These are phyloP conservation scores for Pseudomyrmex cubaensis DNA, from an alignment of 1,140 invertebrate genomes.

Conservation along the genomic window DNA sequence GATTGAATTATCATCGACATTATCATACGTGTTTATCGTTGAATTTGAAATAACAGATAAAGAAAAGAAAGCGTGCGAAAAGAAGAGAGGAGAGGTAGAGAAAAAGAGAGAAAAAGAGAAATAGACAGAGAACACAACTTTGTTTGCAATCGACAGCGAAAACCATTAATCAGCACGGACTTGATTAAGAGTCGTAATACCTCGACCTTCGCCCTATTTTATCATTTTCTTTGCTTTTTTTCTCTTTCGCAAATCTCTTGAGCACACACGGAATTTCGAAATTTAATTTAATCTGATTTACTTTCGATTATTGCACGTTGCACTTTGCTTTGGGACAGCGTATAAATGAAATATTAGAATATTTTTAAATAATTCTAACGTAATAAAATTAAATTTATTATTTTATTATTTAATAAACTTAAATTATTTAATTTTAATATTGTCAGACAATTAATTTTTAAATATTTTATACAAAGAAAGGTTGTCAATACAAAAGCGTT, in stretches of 20 bases:
- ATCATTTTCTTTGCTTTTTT: not conserved
- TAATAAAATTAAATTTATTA: too few species aligned
- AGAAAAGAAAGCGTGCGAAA: too few species aligned
- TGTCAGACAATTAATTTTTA: not conserved
- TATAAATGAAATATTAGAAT: conserved; percentile 24
- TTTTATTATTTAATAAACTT: too few species aligned
- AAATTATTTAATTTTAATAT: not conserved
- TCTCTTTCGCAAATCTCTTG: not conserved
- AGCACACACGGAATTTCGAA: conserved; percentile 6
- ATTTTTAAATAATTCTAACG: not conserved
- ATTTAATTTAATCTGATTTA: conserved; percentile 47
- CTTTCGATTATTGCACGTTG: conserved; percentile 2
- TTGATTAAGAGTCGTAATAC: too few species aligned
- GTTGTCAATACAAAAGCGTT: conserved; percentile 1
- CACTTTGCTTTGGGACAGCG: not conserved
- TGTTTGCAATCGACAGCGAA: too few species aligned
- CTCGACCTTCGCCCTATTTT: not conserved
- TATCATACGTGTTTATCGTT: too few species aligned
- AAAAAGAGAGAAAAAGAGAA: too few species aligned
- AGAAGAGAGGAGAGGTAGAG: too few species aligned
- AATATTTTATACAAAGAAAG: conserved; percentile 1
- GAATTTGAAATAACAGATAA: too few species aligned
- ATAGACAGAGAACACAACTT: too few species aligned
- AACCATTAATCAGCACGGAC: too few species aligned
- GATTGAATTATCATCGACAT: too few species aligned